Conservation (phyloP, 1,140 invertebrate species). For the Drosophila lowei region DNA sequence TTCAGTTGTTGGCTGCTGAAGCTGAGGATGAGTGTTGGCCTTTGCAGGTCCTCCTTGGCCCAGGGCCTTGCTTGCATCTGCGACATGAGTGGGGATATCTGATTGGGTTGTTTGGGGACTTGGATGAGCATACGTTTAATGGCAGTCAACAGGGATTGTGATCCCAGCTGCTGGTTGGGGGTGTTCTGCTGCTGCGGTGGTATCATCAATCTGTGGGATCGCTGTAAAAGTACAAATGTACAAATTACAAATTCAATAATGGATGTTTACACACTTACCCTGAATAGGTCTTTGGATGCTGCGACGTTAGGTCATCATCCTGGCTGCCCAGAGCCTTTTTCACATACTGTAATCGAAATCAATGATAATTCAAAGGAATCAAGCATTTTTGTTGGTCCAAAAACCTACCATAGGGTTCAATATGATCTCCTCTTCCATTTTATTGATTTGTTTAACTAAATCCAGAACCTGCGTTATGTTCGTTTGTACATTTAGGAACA, state of each 20-base stretch:
- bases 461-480: constrained; percentile 94
- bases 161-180: constrained; percentile 17
- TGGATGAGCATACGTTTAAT: constrained; percentile 42
- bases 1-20: constrained; percentile 27
- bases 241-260: neutral
- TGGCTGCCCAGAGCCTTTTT: constrained; percentile 88
- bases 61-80: constrained; percentile 23
- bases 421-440: constrained; percentile 97
- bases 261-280: constrained; percentile 56
- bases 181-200: constrained; percentile 22
- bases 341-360: constrained; percentile 86
- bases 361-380: neutral
- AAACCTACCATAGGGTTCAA: constrained; percentile 90
- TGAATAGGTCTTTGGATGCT: constrained; percentile 84
- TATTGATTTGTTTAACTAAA: constrained; percentile 92
- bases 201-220: constrained; percentile 82
- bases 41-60: constrained; percentile 13
- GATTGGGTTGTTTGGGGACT: constrained; percentile 14
- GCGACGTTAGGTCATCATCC: constrained; percentile 86
- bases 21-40: constrained; percentile 26
- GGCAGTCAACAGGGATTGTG: constrained; percentile 14
- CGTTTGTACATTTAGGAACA: constrained; percentile 93
- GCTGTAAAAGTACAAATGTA: constrained; percentile 36
- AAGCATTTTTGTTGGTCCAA: constrained; percentile 1
- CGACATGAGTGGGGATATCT: constrained; percentile 7